A percentile compares a stretch with the other conserved stretches of the same genome.
Conservation (phyloP, 1,140 invertebrate species). For the Reticulitermes speratus region DNA sequence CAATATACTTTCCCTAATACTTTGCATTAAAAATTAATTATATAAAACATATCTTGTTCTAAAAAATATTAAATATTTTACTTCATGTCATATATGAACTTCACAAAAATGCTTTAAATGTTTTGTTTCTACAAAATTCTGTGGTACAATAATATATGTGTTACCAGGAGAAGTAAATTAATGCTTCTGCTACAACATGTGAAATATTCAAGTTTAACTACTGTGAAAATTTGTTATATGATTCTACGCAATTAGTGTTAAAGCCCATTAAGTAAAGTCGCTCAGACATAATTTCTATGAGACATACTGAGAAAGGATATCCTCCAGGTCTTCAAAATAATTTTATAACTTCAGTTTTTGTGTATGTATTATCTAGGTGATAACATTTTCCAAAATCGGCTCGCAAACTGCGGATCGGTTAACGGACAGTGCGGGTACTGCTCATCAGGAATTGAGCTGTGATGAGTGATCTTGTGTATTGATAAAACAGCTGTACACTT, state of each 20-base stretch:
- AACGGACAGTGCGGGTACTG: neutral
- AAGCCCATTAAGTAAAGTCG: neutral
- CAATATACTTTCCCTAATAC: no score
- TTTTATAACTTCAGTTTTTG: neutral
- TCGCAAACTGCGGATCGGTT: neutral
- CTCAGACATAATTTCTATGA: neutral
- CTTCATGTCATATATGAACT: no score
- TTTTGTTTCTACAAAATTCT: no score
- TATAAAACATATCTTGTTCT: no score
- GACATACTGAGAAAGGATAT: neutral
- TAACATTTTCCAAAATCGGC: neutral
- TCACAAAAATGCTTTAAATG: no score
- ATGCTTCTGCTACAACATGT: no score
- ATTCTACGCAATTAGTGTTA: neutral
- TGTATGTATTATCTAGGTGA: neutral
- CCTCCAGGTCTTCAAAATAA: neutral
- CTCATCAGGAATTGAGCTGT: neutral
- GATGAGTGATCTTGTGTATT: neutral
- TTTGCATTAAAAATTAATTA: no score
- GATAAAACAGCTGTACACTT: neutral
- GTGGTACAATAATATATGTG: no score
- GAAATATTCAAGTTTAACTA: neutral
- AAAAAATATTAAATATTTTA: no score
- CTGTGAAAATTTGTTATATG: neutral
- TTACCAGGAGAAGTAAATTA: no score